These are phyloP conservation scores for Drosophila dives DNA, from an alignment of 2,888 invertebrate genomes.

Conservation along the genomic window DNA sequence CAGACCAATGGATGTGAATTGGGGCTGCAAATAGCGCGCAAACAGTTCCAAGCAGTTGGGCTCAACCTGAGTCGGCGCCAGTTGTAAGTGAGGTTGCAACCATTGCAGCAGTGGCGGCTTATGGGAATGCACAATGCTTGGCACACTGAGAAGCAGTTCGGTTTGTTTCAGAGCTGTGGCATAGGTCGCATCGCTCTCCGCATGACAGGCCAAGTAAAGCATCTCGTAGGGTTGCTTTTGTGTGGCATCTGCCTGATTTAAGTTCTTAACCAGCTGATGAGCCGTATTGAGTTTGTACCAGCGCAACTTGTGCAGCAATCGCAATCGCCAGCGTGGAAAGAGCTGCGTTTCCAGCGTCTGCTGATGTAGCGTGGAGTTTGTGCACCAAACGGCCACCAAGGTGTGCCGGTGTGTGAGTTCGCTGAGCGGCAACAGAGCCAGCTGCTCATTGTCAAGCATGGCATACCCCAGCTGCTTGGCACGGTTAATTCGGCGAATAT, in stretches of 20 bases:
- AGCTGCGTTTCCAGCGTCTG: conserved; percentile 89
- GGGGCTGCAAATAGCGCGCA: conserved; percentile 94
- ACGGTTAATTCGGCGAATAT: conserved; percentile 91
- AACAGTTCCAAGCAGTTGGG: conserved; percentile 93
- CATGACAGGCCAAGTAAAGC: conserved; percentile 87
- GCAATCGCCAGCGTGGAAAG: conserved; percentile 92
- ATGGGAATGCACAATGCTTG: conserved; percentile 97
- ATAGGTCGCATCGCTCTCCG: conserved; percentile 48
- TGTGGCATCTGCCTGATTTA: conserved; percentile 82
- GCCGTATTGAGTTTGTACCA: conserved; percentile 90
- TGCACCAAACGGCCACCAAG: conserved; percentile 95
- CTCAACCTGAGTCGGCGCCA: conserved; percentile 22
- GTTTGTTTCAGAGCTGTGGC: conserved; percentile 83
- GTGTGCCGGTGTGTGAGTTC: conserved; percentile 87
- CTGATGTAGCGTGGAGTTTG: conserved; percentile 91
- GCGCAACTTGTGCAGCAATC: conserved; percentile 90
- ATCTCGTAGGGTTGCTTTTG: conserved; percentile 95
- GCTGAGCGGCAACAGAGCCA: conserved; percentile 90
- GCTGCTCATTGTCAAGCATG: conserved; percentile 91
- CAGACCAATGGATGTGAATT: conserved; percentile 93
- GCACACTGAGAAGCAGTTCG: conserved; percentile 91
- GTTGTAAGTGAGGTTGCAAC: conserved; percentile 84
- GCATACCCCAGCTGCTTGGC: conserved; percentile 88
- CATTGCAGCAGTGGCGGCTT: conserved; percentile 94
- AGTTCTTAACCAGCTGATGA: conserved; percentile 89